Evolutionary conservation across 1,140 invertebrate species (phyloP), one percentile per base, ranked within the genome.

Genomic region (Bombus superbus): DNA sequence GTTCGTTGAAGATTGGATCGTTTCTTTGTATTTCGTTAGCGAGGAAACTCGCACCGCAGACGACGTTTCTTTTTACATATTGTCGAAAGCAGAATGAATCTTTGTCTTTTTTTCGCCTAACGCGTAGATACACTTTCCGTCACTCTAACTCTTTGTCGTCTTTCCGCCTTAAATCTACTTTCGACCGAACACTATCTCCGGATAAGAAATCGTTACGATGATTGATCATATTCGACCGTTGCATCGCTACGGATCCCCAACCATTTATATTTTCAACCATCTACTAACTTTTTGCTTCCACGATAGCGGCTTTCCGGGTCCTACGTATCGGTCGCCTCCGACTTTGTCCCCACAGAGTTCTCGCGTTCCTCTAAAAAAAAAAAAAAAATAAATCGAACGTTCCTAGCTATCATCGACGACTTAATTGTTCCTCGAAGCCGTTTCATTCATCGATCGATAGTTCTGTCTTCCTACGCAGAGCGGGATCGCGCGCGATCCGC

Each of bases 401-500:
- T 42, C 47, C 28, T 18, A 22, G 28, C 32, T 1, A 28, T 22
- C 22, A 77, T 53, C 69, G 68, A 53, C 59, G 68, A 35, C 40
- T 44, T 83, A 68, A 76, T 73, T 47, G 73, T 66, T 75, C 66
- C 68, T 47, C 66, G 86, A 80, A 83, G 74, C 82, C 35, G 42
- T 62, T 75, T 69, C 44, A 25, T 53, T 75, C 73, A 59, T 77
- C 72, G 69, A 84, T 69, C 88, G 77, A 88, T 57, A 73, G 47
- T 73, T 88, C 74, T 66, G 81, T 89, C 75, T 74, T 89, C 80
- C 78, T 76, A 83, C 73, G 73, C 59, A 40, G 44, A 6, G 64
- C 22, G 81, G 42, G 57, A 74, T 68, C 35, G 68, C 59, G 42
- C 32, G 78, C 79, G 25, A 28, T 47, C 13, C 35, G 77, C 5